Conservation (phyloP, 2,797 vertebrate genomes). For the Helostoma temminkii region DNA sequence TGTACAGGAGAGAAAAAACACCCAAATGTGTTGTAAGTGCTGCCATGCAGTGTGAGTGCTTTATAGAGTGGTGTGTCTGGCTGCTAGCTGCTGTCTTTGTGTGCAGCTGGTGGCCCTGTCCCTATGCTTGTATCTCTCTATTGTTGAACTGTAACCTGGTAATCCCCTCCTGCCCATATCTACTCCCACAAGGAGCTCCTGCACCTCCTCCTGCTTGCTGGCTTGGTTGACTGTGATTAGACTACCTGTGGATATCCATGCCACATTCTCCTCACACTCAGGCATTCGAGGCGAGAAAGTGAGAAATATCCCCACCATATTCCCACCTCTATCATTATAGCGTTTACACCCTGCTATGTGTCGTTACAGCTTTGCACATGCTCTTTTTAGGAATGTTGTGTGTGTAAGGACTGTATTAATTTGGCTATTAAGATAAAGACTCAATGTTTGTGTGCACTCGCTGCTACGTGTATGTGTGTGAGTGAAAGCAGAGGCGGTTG, state of each 20-base stretch:
- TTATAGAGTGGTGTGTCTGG: conserved; percentile 29
- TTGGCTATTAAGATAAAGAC: conserved; percentile 35
- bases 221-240: conserved; percentile 51
- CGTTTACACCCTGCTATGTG: conserved; percentile 51
- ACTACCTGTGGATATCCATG: conserved; percentile 58
- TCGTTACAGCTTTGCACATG: conserved; percentile 36
- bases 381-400: conserved; percentile 29
- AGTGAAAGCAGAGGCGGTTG: conserved; percentile 29
- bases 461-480: conserved; percentile 4
- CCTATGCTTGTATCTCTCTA: conserved; percentile 35
- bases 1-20: not conserved
- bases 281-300: conserved; percentile 40
- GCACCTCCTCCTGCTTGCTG: conserved; percentile 20
- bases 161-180: conserved; percentile 44
- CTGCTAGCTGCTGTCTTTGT: conserved; percentile 57
- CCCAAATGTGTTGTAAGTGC: conserved; percentile 2
- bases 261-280: conserved; percentile 51
- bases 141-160: conserved; percentile 46
- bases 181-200: conserved; percentile 34
- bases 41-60: conserved; percentile 33
- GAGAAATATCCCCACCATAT: conserved; percentile 53
- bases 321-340: conserved; percentile 46
- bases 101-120: conserved; percentile 34
- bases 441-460: conserved; percentile 14
- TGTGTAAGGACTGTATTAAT: conserved; percentile 45